Evolutionary conservation across 2,113 vertebrate genomes (phyloP).

Genomic region (Cromileptes altivelis): DNA sequence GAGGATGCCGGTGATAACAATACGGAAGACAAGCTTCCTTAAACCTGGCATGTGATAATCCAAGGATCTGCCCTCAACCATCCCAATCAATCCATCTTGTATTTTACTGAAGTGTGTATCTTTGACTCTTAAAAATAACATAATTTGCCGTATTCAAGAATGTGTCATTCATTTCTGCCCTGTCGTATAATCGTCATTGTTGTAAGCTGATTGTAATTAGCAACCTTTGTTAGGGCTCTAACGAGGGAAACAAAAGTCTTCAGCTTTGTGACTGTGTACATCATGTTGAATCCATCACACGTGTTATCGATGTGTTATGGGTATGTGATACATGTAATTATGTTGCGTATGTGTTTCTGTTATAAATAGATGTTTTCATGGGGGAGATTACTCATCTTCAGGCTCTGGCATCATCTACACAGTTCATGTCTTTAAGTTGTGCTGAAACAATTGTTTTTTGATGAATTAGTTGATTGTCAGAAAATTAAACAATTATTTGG

Average conservation of each 20-base stretch:
- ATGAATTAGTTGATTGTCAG: background rate
- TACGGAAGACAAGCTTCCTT: slow-evolving; percentile 24
- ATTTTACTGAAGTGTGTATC: background rate
- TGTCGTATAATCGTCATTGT: slow-evolving; percentile 23
- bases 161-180: slow-evolving; percentile 17
- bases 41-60: slow-evolving; percentile 31
- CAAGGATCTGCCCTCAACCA: slow-evolving; percentile 16
- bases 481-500: background rate
- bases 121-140: background rate
- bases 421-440: background rate
- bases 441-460: background rate
- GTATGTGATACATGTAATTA: background rate
- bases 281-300: background rate
- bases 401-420: background rate
- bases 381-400: background rate
- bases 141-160: background rate
- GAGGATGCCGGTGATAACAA: slow-evolving; percentile 45
- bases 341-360: background rate
- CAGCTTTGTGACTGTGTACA: background rate
- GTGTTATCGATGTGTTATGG: background rate
- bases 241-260: background rate
- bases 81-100: slow-evolving; percentile 1
- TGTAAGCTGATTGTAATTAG: slow-evolving; percentile 33
- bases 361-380: background rate
- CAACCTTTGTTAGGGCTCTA: slow-evolving; percentile 25